Conservation (phyloP, 1,140 invertebrate species). For the Zophobas morio region DNA sequence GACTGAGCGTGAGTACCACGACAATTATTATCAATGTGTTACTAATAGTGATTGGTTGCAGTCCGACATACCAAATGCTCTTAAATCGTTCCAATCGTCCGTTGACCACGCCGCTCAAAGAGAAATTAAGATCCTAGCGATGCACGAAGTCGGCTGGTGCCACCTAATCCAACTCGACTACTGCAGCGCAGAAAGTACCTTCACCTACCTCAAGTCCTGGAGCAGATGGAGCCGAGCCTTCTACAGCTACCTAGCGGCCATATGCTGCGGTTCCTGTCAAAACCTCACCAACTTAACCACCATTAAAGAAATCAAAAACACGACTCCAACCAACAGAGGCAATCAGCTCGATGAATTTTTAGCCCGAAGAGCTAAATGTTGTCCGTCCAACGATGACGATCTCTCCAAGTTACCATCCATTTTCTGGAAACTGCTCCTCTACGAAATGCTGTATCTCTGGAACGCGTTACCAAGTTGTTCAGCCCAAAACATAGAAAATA, state of each 20-base stretch:
- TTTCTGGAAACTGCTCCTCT: slow-evolving; percentile 75
- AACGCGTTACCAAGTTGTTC: slow-evolving; percentile 79
- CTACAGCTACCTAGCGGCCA: slow-evolving; percentile 77
- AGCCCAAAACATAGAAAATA: slow-evolving; percentile 67
- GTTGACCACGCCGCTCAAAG: slow-evolving; percentile 75
- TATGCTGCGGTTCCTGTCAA: slow-evolving; percentile 62
- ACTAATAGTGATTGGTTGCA: slow-evolving; percentile 64
- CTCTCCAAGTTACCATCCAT: slow-evolving; percentile 53
- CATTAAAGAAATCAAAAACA: slow-evolving; percentile 31
- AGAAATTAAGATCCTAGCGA: slow-evolving; percentile 77
- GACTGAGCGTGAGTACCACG: slow-evolving; percentile 73
- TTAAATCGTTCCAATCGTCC: slow-evolving; percentile 75
- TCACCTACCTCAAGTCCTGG: slow-evolving; percentile 73
- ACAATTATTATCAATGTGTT: neutral
- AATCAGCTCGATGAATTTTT: slow-evolving; percentile 63
- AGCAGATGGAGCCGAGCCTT: slow-evolving; percentile 81
- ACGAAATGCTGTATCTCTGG: slow-evolving; percentile 82
- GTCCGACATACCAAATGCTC: slow-evolving; percentile 75
- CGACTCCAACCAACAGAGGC: slow-evolving; percentile 49
- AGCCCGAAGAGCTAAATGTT: slow-evolving; percentile 55
- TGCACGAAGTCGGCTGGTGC: slow-evolving; percentile 84
- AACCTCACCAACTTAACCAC: slow-evolving; percentile 11
- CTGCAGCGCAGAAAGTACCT: slow-evolving; percentile 72
- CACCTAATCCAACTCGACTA: slow-evolving; percentile 78
- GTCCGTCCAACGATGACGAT: slow-evolving; percentile 51